Evolutionary conservation across 35 echinoderm and acorn worm species (phyloP).

Genomic region (Diadema setosum): DNA sequence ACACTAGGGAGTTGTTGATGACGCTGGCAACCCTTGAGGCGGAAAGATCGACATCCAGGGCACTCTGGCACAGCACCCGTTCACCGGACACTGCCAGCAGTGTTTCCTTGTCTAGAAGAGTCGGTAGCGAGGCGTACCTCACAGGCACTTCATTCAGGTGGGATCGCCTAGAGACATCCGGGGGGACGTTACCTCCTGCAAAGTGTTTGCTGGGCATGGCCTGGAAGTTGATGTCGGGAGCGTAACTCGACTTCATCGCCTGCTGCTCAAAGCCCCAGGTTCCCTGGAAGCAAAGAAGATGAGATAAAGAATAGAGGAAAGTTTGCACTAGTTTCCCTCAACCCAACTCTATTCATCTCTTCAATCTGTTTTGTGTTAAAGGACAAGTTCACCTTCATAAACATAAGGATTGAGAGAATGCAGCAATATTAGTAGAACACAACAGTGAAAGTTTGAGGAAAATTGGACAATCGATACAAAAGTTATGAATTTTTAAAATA

Average conservation of each 20-base stretch:
- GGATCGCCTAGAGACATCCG: background rate
- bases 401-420: no score
- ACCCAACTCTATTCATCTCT: no score
- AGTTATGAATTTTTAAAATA: no score
- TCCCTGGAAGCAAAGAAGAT: conserved; percentile 31
- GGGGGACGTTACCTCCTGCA: background rate
- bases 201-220: conserved; percentile 57
- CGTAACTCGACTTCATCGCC: conserved; percentile 27
- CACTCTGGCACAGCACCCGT: conserved; percentile 36
- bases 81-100: conserved; percentile 24
- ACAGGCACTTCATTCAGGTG: background rate
- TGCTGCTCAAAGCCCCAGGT: conserved; percentile 45
- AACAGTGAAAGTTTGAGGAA: no score
- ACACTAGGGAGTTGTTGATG: conserved; percentile 65
- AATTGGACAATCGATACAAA: no score
- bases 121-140: conserved; percentile 45
- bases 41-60: conserved; percentile 9
- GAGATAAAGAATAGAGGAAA: no score
- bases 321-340: no score
- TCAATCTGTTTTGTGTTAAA: no score
- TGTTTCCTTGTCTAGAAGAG: conserved; percentile 39
- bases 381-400: no score
- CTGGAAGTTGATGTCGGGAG: conserved; percentile 53
- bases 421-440: no score
- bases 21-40: conserved; percentile 53